Evolutionary conservation across 2,797 vertebrate genomes (phyloP), one percentile per base, ranked within the genome.

Genomic region (Glyptemys insculpta): DNA sequence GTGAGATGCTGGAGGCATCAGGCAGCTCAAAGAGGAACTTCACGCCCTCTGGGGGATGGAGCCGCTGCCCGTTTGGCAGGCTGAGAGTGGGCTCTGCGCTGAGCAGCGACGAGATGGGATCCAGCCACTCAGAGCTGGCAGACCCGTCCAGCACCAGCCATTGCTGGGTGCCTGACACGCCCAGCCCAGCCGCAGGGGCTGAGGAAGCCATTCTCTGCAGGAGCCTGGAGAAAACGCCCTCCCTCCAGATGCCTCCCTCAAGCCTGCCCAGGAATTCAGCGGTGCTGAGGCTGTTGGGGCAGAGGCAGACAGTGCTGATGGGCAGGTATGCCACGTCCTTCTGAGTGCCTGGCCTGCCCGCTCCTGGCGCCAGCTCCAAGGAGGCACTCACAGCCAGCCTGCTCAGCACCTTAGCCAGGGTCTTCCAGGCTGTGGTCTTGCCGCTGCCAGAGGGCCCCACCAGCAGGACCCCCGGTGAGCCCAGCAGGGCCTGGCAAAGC

Each of bases 71-170:
- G 12, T 96, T 98, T 34, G 98, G 84, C 44, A 99, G 96, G 91
- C 94, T 98, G 53, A 99, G 94, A 86, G 91, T 96, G 2, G 98
- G 97, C 18, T 97, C 68, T 5, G 97, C 78, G 2, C 96, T 81
- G 59, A 98, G 97, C 59, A 99, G 97, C 12, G 98, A 98, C 81
- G 97, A 98, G 68, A 99, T 86, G 23, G 97, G 95, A 94, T 99
- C 99, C 88, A 99, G 92, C 99, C 99, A 99, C 37, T 97, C 92
- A 15, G 89, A 47, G 47, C 90, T 91, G 12, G 98, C 97, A 21
- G 98, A 97, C 1, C 99, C 99, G 68, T 99, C 99, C 97, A 99
- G 97, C 74, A 99, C 97, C 49, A 99, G 85, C 99, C 99, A 99
- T 91, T 98, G 98, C 74, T 97, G 93, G n/a, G 83, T 62, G 23